Percentiles rank a stretch among this genome's conserved stretches.
Evolutionary conservation across 1,140 invertebrate species (phyloP).

Genomic region (Drosophila rhopaloa): DNA sequence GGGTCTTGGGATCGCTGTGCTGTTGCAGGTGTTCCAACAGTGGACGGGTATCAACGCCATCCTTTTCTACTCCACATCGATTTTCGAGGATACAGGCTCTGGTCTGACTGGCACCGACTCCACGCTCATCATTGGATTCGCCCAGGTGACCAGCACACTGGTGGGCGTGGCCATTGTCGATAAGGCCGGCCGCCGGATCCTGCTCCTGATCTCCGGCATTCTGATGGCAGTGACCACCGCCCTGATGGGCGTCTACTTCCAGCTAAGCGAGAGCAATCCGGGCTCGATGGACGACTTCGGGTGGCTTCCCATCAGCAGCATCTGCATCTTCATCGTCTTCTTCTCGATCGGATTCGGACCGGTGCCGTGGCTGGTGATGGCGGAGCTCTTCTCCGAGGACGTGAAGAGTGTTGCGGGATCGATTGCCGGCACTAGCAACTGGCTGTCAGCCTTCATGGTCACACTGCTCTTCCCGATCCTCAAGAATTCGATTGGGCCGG

Average conservation of each 20-base stretch:
- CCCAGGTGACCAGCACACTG: constrained; percentile 90
- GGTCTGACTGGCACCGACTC: constrained; percentile 86
- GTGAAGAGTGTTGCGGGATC: constrained; percentile 91
- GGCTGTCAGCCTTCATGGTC: constrained; percentile 92
- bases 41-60: constrained; percentile 77
- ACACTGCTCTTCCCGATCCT: constrained; percentile 88
- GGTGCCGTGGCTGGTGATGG: constrained; percentile 91
- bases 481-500: constrained; percentile 84
- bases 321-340: constrained; percentile 91
- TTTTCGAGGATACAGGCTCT: constrained; percentile 61
- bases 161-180: constrained; percentile 88
- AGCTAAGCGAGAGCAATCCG: constrained; percentile 84
- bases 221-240: constrained; percentile 88
- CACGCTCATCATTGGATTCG: constrained; percentile 90
- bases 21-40: constrained; percentile 67
- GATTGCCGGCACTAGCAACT: constrained; percentile 91
- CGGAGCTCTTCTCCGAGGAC: constrained; percentile 90
- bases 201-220: constrained; percentile 89
- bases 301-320: constrained; percentile 90
- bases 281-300: constrained; percentile 81
- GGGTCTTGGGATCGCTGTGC: constrained; percentile 57
- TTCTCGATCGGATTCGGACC: constrained; percentile 93
- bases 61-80: constrained; percentile 70
- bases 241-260: constrained; percentile 88
- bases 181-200: constrained; percentile 88